phyloP scores from a whole-genome alignment of 2,797 vertebrate genomes.

The Microchirus variegatus region DNA sequence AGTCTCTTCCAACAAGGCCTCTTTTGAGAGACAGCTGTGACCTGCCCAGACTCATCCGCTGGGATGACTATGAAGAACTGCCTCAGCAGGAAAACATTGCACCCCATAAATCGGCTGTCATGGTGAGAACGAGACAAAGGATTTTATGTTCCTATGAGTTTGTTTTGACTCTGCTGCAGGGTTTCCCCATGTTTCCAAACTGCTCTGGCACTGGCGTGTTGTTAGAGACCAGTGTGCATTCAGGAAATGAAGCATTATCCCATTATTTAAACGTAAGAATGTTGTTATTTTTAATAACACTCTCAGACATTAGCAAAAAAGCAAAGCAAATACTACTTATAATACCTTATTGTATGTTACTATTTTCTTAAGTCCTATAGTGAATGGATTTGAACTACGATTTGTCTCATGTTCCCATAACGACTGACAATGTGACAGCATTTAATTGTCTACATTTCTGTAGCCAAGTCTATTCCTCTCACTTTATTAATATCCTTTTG shows the following conservation, averaged over 20 bases:
- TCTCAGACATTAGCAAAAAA: not conserved
- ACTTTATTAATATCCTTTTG: too few species aligned
- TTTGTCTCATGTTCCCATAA: too few species aligned
- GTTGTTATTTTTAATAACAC: not conserved
- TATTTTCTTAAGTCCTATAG: too few species aligned
- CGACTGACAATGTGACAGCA: too few species aligned
- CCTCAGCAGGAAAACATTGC: slow-evolving; percentile 77
- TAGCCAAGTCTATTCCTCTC: too few species aligned
- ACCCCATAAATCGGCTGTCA: slow-evolving; percentile 77
- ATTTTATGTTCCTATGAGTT: not conserved
- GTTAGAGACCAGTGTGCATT: not conserved
- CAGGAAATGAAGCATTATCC: not conserved
- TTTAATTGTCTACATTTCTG: too few species aligned
- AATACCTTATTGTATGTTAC: too few species aligned
- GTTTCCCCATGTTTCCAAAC: not conserved
- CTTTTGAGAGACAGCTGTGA: slow-evolving; percentile 68
- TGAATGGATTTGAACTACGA: too few species aligned
- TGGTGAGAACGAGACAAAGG: slow-evolving; percentile 57
- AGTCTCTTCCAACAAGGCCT: slow-evolving; percentile 86
- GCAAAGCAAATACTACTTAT: not conserved
- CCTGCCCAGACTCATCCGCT: slow-evolving; percentile 88
- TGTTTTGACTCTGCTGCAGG: not conserved
- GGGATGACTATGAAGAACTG: slow-evolving; percentile 84
- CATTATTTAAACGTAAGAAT: not conserved
- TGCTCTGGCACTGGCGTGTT: too few species aligned